These are phyloP conservation scores for Benitochromis conjunctus DNA, from an alignment of 2,113 vertebrate genomes.

Conservation along the genomic window DNA sequence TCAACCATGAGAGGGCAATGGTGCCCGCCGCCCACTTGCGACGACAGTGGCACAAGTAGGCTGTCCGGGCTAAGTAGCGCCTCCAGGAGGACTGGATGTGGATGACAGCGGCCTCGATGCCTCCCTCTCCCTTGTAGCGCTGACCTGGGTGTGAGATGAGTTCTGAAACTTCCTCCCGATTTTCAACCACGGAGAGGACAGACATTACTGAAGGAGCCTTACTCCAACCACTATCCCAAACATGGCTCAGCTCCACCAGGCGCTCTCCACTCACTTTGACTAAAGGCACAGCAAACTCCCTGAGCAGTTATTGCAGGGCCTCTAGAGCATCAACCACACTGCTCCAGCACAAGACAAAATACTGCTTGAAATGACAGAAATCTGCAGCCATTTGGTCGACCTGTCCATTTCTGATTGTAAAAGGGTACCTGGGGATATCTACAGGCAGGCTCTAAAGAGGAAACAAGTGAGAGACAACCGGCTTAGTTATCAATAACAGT, in stretches of 20 bases:
- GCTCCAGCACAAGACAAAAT: constrained; percentile 69
- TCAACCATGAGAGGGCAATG: constrained; percentile 75
- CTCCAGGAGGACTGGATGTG: constrained; percentile 79
- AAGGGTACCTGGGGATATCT: constrained; percentile 14
- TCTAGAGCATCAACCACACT: constrained; percentile 62
- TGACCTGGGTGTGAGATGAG: constrained; percentile 71
- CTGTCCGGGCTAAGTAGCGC: constrained; percentile 46
- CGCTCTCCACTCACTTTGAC: constrained; percentile 67
- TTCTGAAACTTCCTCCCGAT: constrained; percentile 58
- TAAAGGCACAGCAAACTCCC: constrained; percentile 72
- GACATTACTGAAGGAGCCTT: constrained; percentile 26
- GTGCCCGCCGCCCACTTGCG: constrained; percentile 80
- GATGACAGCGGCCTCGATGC: constrained; percentile 60
- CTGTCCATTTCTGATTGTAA: constrained; percentile 66
- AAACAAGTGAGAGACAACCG: constrained; percentile 1
- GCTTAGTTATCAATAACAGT: not conserved
- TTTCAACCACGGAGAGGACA: constrained; percentile 75
- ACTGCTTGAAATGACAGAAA: constrained; percentile 75
- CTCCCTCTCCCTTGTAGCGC: constrained; percentile 76
- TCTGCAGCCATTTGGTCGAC: constrained; percentile 62
- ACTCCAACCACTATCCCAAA: constrained; percentile 39
- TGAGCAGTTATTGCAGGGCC: constrained; percentile 67
- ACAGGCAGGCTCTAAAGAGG: constrained; percentile 43
- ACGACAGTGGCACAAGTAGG: constrained; percentile 50
- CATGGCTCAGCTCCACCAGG: constrained; percentile 52